phyloP scores from a whole-genome alignment of 2,797 vertebrate genomes.

The Hydrophis major region DNA sequence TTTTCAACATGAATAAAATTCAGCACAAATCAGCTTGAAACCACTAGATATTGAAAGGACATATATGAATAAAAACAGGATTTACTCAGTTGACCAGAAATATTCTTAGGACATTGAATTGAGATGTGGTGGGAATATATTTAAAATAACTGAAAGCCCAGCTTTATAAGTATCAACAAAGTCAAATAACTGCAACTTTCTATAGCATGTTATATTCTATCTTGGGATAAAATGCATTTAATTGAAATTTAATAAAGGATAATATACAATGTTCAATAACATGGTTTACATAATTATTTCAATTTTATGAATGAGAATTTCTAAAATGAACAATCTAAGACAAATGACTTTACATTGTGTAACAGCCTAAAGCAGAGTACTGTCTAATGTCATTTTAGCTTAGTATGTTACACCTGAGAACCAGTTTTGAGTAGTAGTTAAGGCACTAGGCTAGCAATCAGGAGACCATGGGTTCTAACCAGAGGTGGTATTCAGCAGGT shows the following conservation, averaged over 20 bases:
- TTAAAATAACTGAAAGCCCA: background rate
- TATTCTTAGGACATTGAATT: background rate
- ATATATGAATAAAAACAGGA: background rate
- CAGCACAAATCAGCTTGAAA: background rate
- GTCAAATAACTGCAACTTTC: background rate
- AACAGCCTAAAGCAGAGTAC: background rate
- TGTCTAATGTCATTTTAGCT: background rate
- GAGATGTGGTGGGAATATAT: background rate
- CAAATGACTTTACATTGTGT: background rate
- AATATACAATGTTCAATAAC: background rate
- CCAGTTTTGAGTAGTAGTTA: background rate
- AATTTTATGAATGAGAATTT: background rate
- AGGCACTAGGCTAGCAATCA: background rate
- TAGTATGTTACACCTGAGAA: background rate
- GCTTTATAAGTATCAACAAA: background rate
- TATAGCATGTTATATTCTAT: background rate
- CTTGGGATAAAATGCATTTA: background rate
- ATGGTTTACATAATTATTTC: background rate
- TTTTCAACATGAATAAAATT: background rate
- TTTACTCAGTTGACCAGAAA: background rate
- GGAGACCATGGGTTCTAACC: background rate
- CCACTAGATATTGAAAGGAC: background rate
- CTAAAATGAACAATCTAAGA: background rate
- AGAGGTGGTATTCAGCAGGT: too few relatives aligned
- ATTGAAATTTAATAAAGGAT: background rate